These are phyloP conservation scores for Stenichneumon culpator DNA, from an alignment of 2,888 invertebrate species.

Conservation along the genomic window DNA sequence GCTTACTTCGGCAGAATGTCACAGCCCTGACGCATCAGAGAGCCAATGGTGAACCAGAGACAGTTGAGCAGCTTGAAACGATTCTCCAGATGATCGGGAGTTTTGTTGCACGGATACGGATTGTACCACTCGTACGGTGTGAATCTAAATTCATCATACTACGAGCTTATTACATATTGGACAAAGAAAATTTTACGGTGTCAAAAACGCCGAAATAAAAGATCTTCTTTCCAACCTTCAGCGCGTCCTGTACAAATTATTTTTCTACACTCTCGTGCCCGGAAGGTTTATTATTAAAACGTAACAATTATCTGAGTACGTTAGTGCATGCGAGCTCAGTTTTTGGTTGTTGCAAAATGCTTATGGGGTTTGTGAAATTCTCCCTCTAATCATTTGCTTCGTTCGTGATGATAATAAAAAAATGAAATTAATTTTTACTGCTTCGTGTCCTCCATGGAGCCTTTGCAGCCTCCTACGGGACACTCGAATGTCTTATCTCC, in stretches of 20 bases:
- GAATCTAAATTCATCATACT: slow-evolving; percentile 88
- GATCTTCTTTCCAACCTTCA: not conserved
- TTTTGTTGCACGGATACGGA: slow-evolving; percentile 94
- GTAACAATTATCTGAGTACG: not conserved
- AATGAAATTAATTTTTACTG: not conserved
- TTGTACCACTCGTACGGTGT: slow-evolving; percentile 98
- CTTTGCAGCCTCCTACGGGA: not conserved
- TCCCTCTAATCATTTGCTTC: not conserved
- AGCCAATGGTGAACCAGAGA: slow-evolving; percentile 99
- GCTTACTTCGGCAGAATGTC: slow-evolving; percentile 97
- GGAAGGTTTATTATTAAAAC: slow-evolving; percentile 4
- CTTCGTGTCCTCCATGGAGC: not conserved
- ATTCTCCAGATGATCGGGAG: slow-evolving; percentile 94
- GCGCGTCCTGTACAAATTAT: not conserved
- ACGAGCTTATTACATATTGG: slow-evolving; percentile 34
- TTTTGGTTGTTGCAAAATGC: not conserved
- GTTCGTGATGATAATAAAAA: not conserved
- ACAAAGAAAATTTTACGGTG: not conserved
- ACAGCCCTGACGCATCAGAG: slow-evolving; percentile 98
- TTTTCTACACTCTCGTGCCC: not conserved
- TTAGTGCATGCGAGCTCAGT: not conserved
- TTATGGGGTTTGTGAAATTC: not conserved
- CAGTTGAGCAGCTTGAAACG: slow-evolving; percentile 97
- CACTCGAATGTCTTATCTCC: not conserved
- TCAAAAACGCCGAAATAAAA: not conserved